Evolutionary conservation across 2,888 invertebrate species (phyloP).

Genomic region (Drosophila niveifrons): DNA sequence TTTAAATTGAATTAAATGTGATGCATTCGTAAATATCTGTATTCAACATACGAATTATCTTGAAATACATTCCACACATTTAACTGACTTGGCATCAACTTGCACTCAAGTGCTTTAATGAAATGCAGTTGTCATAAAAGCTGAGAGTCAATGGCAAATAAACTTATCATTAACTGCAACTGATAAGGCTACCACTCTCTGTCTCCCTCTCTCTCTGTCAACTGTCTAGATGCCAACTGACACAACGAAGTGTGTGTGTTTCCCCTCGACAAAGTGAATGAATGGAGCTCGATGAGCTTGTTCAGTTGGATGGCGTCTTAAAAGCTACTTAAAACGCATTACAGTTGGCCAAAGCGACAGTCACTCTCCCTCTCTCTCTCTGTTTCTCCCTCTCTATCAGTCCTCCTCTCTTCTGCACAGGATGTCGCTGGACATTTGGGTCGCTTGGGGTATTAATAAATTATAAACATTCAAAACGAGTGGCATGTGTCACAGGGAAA

Average conservation of each 20-base stretch:
- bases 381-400: background rate
- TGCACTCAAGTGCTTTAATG: background rate
- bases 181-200: conserved; percentile 4
- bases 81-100: background rate
- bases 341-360: conserved; percentile 7
- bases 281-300: conserved; percentile 18
- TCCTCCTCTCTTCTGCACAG: background rate
- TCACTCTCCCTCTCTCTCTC: background rate
- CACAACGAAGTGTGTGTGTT: background rate
- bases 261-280: conserved; percentile 1
- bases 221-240: conserved; percentile 3
- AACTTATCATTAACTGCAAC: background rate
- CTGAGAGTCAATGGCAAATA: background rate
- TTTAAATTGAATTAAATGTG: no score
- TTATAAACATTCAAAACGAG: conserved; percentile 62
- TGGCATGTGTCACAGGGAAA: conserved; percentile 41
- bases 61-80: background rate
- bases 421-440: background rate
- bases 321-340: conserved; percentile 45
- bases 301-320: conserved; percentile 23
- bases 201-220: background rate
- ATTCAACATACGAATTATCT: background rate
- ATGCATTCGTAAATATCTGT: background rate
- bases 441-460: conserved; percentile 56
- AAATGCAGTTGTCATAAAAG: background rate